A percentile compares a stretch with the other conserved stretches of the same genome.
Conservation (phyloP, 2,888 invertebrate species). For the Calameuta idolon region DNA sequence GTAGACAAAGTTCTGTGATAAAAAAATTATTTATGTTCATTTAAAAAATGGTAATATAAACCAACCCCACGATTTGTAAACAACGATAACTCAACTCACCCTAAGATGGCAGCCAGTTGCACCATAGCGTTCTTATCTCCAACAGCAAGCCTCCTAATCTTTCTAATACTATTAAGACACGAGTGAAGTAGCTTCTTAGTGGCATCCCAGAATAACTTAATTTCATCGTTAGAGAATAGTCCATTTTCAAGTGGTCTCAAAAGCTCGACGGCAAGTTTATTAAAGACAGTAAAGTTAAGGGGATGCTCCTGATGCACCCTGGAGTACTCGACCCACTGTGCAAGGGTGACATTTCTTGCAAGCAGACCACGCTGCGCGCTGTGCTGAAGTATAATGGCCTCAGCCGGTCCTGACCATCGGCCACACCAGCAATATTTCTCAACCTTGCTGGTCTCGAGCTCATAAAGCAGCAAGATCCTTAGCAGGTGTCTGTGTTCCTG, state of each 20-base stretch:
- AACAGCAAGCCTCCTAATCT: conserved; percentile 79
- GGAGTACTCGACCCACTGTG: conserved; percentile 84
- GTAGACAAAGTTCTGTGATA: conserved; percentile 74
- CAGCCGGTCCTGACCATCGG: conserved; percentile 84
- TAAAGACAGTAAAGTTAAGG: conserved; percentile 84
- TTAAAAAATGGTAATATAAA: neutral
- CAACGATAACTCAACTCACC: conserved; percentile 47
- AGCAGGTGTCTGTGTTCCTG: conserved; percentile 87
- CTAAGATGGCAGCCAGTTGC: conserved; percentile 78
- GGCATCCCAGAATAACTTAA: conserved; percentile 85
- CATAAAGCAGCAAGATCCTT: conserved; percentile 81
- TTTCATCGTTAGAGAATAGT: conserved; percentile 71
- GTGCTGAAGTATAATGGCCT: conserved; percentile 91
- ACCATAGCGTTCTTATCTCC: conserved; percentile 80
- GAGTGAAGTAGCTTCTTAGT: conserved; percentile 82
- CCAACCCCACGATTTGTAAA: neutral
- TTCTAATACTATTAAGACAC: conserved; percentile 80
- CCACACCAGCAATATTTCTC: conserved; percentile 84
- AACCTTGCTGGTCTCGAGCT: conserved; percentile 82
- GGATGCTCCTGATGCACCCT: conserved; percentile 85
- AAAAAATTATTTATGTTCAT: neutral
- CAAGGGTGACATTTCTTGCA: conserved; percentile 75
- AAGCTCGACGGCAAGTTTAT: conserved; percentile 79
- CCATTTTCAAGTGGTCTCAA: conserved; percentile 76
- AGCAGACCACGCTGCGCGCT: conserved; percentile 92